Conservation (phyloP, 1,140 invertebrate species). For the Drosophila rhopaloa region DNA sequence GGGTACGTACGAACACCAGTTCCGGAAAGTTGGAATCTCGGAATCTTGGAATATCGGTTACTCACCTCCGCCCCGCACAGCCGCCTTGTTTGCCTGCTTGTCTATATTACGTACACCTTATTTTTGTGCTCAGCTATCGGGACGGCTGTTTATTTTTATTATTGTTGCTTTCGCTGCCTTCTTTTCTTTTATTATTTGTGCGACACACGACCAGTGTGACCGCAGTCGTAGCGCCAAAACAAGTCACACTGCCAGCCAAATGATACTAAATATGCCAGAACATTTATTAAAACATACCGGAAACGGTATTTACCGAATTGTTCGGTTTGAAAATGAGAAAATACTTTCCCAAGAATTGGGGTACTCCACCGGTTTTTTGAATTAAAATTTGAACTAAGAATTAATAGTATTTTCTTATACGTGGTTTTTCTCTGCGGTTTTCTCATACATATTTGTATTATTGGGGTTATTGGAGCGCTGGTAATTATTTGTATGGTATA, state of each 20-base stretch:
- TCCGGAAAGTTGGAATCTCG: slow-evolving; percentile 24
- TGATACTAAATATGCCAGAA: background rate
- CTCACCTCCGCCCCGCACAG: slow-evolving; percentile 42
- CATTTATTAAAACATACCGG: too few relatives aligned
- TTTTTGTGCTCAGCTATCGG: slow-evolving; percentile 34
- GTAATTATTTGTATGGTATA: too few relatives aligned
- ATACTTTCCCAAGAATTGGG: background rate
- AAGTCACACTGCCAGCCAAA: background rate
- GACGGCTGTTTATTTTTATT: slow-evolving; percentile 40
- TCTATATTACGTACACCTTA: slow-evolving; percentile 33
- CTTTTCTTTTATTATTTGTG: slow-evolving; percentile 35
- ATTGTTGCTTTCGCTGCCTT: slow-evolving; percentile 21
- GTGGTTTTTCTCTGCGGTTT: too few relatives aligned
- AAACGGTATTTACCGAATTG: too few relatives aligned
- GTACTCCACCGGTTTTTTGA: too few relatives aligned
- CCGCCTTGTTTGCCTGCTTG: slow-evolving; percentile 39
- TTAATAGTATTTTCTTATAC: too few relatives aligned
- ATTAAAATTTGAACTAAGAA: too few relatives aligned
- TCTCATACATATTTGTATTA: too few relatives aligned
- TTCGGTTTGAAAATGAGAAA: background rate
- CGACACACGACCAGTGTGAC: slow-evolving; percentile 27
- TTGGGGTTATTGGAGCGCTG: too few relatives aligned
- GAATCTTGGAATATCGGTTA: slow-evolving; percentile 8
- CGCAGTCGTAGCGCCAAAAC: slow-evolving; percentile 6
- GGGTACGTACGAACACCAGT: slow-evolving; percentile 29